phyloP scores from a whole-genome alignment of 1,140 invertebrate species.

The Camponotus pennsylvanicus region DNA sequence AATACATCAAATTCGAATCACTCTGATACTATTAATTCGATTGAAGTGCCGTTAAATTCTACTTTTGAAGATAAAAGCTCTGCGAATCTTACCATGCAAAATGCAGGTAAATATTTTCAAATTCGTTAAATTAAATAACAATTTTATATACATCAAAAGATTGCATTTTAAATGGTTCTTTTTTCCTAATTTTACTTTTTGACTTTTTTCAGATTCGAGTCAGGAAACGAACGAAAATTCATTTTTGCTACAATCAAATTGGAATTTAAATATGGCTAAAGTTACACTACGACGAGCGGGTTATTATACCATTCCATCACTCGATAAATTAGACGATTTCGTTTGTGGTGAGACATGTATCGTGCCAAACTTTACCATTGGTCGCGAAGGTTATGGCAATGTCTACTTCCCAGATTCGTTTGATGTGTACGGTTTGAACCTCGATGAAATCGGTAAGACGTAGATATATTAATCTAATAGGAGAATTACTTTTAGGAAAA shows the following conservation, averaged over 20 bases:
- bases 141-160: neutral
- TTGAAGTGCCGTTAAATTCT: constrained; percentile 58
- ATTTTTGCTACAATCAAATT: constrained; percentile 78
- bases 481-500: no score
- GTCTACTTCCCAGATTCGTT: constrained; percentile 95
- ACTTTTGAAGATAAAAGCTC: constrained; percentile 66
- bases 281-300: constrained; percentile 90
- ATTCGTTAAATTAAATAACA: neutral
- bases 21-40: constrained; percentile 33
- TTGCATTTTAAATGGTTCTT: neutral
- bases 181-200: neutral
- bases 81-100: constrained; percentile 48
- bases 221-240: constrained; percentile 78
- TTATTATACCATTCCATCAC: constrained; percentile 91
- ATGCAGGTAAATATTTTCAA: constrained; percentile 38
- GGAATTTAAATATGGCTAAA: constrained; percentile 87
- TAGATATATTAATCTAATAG: neutral
- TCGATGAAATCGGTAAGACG: constrained; percentile 93
- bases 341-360: constrained; percentile 91
- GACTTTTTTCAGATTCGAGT: constrained; percentile 72
- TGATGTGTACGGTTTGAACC: constrained; percentile 95
- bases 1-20: constrained; percentile 43
- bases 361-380: constrained; percentile 96
- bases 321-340: constrained; percentile 88
- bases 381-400: constrained; percentile 96